These are phyloP conservation scores for Portevinia maculata DNA, from an alignment of 2,888 invertebrate genomes.

Conservation along the genomic window DNA sequence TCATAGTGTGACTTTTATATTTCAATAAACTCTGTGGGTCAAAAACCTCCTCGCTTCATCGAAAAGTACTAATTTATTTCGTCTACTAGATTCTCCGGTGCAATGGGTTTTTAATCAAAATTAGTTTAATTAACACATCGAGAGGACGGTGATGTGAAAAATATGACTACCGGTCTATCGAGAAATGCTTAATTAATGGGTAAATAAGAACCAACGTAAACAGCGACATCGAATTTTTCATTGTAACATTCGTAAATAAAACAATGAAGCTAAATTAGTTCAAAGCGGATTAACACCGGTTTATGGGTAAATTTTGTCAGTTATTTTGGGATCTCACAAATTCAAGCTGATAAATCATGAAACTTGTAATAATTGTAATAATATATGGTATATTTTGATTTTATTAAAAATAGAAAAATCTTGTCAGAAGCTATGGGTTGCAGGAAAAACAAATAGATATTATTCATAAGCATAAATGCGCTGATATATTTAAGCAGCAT, in stretches of 20 bases:
- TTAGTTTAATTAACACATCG: slow-evolving; percentile 70
- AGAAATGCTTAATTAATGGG: slow-evolving; percentile 31
- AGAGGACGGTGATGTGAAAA: slow-evolving; percentile 9
- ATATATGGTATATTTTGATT: no score
- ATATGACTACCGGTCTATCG: slow-evolving; percentile 39
- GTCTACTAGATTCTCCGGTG: slow-evolving; percentile 37
- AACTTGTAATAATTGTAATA: no score
- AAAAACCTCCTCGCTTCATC: slow-evolving; percentile 54
- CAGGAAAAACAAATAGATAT: no score
- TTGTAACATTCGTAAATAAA: slow-evolving; percentile 1
- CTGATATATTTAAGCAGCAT: no score
- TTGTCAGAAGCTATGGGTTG: no score
- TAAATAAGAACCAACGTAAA: slow-evolving; percentile 4
- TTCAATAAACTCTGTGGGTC: slow-evolving; percentile 51
- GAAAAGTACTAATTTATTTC: slow-evolving; percentile 38
- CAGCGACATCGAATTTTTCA: slow-evolving; percentile 8
- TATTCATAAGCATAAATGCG: no score
- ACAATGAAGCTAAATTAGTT: background rate
- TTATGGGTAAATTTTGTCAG: background rate
- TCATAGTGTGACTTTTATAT: slow-evolving; percentile 25
- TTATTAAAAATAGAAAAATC: no score
- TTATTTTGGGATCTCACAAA: no score
- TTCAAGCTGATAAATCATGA: no score
- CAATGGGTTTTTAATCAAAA: slow-evolving; percentile 63
- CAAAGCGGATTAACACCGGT: background rate